phyloP scores from a whole-genome alignment of 2,797 vertebrate species.

The Babyrousa celebensis region DNA sequence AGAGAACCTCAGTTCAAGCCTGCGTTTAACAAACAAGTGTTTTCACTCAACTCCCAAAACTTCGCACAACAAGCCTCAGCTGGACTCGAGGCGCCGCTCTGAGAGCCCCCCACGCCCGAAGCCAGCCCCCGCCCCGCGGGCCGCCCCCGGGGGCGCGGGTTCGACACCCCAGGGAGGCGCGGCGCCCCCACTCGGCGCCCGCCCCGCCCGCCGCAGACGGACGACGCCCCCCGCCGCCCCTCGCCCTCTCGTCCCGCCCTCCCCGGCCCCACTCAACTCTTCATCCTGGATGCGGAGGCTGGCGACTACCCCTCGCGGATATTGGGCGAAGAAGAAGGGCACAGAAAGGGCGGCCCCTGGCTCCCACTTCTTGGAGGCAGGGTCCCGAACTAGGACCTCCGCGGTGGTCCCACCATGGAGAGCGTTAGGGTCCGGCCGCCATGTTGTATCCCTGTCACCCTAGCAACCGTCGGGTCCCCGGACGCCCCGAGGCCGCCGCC shows the following conservation, averaged over 20 bases:
- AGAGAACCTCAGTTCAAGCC: background rate
- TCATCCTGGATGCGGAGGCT: slow-evolving; percentile 74
- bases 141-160: background rate
- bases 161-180: background rate
- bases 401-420: rapidly evolving
- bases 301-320: background rate
- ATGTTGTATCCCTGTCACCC: slow-evolving; percentile 94
- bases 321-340: background rate
- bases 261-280: slow-evolving; percentile 86
- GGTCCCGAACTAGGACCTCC: background rate
- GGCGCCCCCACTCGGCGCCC: background rate
- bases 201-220: background rate
- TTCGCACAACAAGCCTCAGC: background rate
- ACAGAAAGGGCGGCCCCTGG: background rate
- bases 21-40: background rate
- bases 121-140: too few species aligned
- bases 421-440: slow-evolving; percentile 85
- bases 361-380: background rate
- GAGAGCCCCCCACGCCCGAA: background rate
- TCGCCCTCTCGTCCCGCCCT: background rate
- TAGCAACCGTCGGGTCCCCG: slow-evolving; percentile 92
- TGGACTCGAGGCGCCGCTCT: background rate
- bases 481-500: rapidly evolving
- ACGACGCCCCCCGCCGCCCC: background rate
- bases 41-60: background rate